These are phyloP conservation scores for Parapristionchus giblindavisi DNA, from an alignment of 2,888 invertebrate genomes.

Conservation along the genomic window DNA sequence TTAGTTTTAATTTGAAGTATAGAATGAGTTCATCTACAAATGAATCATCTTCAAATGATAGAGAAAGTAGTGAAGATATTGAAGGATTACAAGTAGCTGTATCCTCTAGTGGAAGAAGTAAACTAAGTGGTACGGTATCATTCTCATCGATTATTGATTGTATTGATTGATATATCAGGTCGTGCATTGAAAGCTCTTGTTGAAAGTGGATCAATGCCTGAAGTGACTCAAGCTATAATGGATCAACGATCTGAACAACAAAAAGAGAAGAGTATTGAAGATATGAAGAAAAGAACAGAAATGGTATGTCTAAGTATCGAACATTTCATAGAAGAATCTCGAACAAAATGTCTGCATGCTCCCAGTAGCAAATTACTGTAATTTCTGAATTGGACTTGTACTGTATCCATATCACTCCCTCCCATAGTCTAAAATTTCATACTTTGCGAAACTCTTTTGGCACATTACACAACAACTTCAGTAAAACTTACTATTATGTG, in stretches of 20 bases:
- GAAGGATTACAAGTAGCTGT: slow-evolving; percentile 8
- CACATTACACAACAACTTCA: too few relatives aligned
- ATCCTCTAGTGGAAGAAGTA: slow-evolving; percentile 11
- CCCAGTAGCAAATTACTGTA: too few relatives aligned
- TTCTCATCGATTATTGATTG: too few relatives aligned
- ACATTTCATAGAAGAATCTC: not conserved
- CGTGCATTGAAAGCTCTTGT: not conserved
- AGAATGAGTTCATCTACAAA: not conserved
- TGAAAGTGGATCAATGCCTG: slow-evolving; percentile 24
- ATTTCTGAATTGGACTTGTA: too few relatives aligned
- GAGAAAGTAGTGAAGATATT: not conserved
- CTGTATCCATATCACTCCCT: too few relatives aligned
- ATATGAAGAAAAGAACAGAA: slow-evolving; percentile 30
- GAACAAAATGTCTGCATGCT: not conserved
- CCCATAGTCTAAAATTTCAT: too few relatives aligned
- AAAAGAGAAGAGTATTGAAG: slow-evolving; percentile 9
- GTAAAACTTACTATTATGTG: too few relatives aligned
- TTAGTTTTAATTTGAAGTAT: not conserved
- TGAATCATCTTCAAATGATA: not conserved
- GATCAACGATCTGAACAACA: slow-evolving; percentile 7
- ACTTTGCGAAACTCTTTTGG: too few relatives aligned
- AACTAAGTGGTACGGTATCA: slow-evolving; percentile 9
- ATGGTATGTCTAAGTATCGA: slow-evolving; percentile 33
- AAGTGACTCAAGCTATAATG: not conserved
- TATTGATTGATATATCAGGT: too few relatives aligned